These are phyloP conservation scores for Neoitamus cyanurus DNA, from an alignment of 2,888 invertebrate species.

Conservation along the genomic window DNA sequence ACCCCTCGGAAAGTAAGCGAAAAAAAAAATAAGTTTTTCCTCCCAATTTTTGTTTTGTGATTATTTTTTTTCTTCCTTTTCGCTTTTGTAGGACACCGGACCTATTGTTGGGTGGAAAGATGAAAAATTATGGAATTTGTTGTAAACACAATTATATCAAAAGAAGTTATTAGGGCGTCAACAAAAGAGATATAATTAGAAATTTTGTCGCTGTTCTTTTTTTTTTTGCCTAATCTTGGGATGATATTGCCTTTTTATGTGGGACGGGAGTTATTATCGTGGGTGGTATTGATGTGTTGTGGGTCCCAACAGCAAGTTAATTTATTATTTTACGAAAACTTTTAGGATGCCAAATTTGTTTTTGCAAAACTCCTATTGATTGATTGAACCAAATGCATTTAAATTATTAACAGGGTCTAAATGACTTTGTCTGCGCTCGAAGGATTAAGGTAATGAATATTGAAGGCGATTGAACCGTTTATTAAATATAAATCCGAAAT, in stretches of 20 bases:
- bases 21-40: background rate
- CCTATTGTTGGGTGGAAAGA: conserved; percentile 34
- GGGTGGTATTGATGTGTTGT: background rate
- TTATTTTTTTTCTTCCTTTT: background rate
- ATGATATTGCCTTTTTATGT: background rate
- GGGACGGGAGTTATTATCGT: background rate
- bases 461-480: too few species aligned
- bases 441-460: too few species aligned
- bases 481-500: too few species aligned
- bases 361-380: too few species aligned
- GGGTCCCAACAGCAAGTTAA: background rate
- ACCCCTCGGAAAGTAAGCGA: background rate
- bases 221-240: background rate
- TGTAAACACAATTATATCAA: conserved; percentile 39
- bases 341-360: too few species aligned
- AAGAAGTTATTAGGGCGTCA: conserved; percentile 30
- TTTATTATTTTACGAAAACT: background rate
- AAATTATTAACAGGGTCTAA: too few species aligned
- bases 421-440: too few species aligned
- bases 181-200: conserved; percentile 36
- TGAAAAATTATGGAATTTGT: conserved; percentile 43
- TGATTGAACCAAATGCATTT: too few species aligned
- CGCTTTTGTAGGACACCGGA: background rate
- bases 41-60: background rate
- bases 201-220: conserved; percentile 18